phyloP scores from a whole-genome alignment of 2,797 vertebrate species.

The Rhinophrynus dorsalis region DNA sequence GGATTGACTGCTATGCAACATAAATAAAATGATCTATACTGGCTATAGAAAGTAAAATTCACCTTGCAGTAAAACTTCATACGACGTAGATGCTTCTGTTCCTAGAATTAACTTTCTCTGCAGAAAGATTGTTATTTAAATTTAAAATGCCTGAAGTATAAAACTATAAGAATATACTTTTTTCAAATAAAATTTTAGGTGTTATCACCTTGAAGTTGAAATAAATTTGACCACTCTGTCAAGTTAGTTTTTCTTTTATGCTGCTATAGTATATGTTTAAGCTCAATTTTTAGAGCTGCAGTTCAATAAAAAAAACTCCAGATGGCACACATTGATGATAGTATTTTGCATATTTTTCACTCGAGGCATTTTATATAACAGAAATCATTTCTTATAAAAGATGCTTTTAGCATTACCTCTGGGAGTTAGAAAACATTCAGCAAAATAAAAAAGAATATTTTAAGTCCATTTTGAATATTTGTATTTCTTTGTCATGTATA shows the following conservation, averaged over 20 bases:
- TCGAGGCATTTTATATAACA: constrained; percentile 59
- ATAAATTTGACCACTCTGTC: constrained; percentile 35
- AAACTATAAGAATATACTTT: constrained; percentile 25
- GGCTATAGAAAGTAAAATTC: constrained; percentile 2
- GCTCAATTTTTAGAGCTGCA: constrained; percentile 56
- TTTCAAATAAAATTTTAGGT: constrained; percentile 20
- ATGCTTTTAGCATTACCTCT: neutral
- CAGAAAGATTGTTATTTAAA: constrained; percentile 46
- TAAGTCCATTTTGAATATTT: neutral
- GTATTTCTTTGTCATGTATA: neutral
- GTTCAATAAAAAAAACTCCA: constrained; percentile 68
- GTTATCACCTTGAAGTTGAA: neutral
- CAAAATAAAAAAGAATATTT: neutral
- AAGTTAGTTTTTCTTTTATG: constrained; percentile 50
- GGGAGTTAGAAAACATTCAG: neutral
- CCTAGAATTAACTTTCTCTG: constrained; percentile 9
- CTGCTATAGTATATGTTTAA: constrained; percentile 54
- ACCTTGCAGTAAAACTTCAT: constrained; percentile 19
- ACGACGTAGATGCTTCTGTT: neutral
- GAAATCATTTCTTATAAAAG: constrained; percentile 13
- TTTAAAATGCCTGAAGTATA: constrained; percentile 27
- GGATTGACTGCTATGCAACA: constrained; percentile 31
- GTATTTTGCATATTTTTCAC: constrained; percentile 62
- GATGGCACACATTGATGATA: constrained; percentile 72
- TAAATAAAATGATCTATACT: constrained; percentile 47